Conservation (phyloP, 2,797 vertebrate species). For the Coreius guichenoti region DNA sequence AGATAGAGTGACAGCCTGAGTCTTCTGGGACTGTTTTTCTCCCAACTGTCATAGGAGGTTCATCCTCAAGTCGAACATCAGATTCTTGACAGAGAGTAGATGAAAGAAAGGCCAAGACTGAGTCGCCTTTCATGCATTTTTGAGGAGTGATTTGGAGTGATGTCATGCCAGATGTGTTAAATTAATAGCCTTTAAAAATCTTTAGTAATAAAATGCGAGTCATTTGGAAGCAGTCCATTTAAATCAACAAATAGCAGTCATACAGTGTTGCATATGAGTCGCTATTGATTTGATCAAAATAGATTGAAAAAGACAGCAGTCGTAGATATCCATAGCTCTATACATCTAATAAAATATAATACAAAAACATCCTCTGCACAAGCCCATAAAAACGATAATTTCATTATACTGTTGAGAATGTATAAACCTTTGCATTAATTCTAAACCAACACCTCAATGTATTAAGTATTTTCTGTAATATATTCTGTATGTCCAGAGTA, state of each 20-base stretch:
- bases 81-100: constrained; percentile 27
- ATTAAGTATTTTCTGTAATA: not conserved
- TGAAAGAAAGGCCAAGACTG: constrained; percentile 3
- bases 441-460: not conserved
- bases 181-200: constrained; percentile 22
- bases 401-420: not conserved
- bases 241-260: not conserved
- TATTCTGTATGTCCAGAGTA: constrained; percentile 13
- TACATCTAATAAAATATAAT: constrained; percentile 1
- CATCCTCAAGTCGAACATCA: constrained; percentile 34
- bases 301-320: not conserved
- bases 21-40: constrained; percentile 42
- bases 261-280: not conserved
- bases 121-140: constrained; percentile 40
- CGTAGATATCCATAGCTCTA: not conserved
- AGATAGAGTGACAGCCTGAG: constrained; percentile 39
- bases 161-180: constrained; percentile 33
- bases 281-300: constrained; percentile 6
- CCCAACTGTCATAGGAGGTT: constrained; percentile 52
- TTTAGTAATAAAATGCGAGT: not conserved
- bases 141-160: constrained; percentile 15
- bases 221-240: constrained; percentile 17
- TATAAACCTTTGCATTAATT: not conserved
- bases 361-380: constrained; percentile 3
- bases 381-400: not conserved